Evolutionary conservation across 2,113 vertebrate genomes (phyloP), one percentile per base, ranked within the genome.

Genomic region (Ctenodactylus gundi): DNA sequence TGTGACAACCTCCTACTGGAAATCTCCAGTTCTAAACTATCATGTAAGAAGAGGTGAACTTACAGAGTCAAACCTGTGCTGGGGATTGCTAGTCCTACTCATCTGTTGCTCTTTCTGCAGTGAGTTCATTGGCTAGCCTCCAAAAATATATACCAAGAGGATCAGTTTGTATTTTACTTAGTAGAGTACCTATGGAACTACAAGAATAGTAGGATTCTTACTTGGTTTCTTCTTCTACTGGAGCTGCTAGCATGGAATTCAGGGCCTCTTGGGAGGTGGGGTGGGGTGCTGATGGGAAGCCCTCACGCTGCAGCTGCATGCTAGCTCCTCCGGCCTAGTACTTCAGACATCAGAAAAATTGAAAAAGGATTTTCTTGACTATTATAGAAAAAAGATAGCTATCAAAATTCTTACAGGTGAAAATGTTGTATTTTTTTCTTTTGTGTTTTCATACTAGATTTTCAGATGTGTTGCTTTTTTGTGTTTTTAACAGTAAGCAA

Each of bases 351-450:
- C n/a, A 77, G 75, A 20, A 73, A 88, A 76, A 11, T 64, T 85
- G 64, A 57, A 75, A 80, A 88, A 14, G 27, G 7, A n/a, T 44
- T 0, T 84, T 65, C 34, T 11, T 85, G 90, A 80, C 39, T 73
- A 78, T 77, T 27, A 77, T 11, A 49, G 34, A 4, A 76, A 67
- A 91, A 84, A 20, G 8, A 1, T 70, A n/a, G 34, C 23, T 51
- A 64, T 75, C 41, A 60, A 60, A 86, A n/a, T 92, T 94, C 21
- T 73, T 92, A 8, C 36, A 13, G 85, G 87, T 6, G 57, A 90
- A 94, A 90, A 90, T 67, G 25, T 94, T 95, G 91, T 70, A 39
- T 78, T 41, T 57, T 88, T 88, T 65, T 25, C 29, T 78, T 86
- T 80, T 80, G n/a, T 88, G 88, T 65, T 95, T 68, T 88, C 34